phyloP scores from a whole-genome alignment of 2,888 invertebrate species.

The Troides aeacus region DNA sequence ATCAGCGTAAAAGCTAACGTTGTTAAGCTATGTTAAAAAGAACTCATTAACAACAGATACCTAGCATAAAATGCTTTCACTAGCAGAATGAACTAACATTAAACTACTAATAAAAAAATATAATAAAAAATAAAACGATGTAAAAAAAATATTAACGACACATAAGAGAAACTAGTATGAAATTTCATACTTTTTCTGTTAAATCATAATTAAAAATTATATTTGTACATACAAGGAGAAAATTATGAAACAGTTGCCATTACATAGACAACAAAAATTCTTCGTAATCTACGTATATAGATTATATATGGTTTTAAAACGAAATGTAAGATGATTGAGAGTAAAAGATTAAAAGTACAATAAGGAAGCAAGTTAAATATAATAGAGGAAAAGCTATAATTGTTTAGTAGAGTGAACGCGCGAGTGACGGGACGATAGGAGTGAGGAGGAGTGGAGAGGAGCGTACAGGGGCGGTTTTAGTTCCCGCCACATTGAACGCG shows the following conservation, averaged over 20 bases:
- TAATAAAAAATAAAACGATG: background rate
- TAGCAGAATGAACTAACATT: background rate
- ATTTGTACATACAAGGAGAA: too few species aligned
- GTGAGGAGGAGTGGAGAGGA: slow-evolving; percentile 37
- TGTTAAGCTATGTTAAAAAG: background rate
- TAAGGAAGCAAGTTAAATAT: slow-evolving; percentile 28
- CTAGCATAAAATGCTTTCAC: background rate
- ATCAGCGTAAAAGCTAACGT: background rate
- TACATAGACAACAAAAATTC: too few species aligned
- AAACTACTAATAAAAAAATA: background rate
- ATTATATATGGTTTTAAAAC: too few species aligned
- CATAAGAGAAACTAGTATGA: background rate
- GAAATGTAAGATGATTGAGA: background rate
- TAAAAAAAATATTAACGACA: background rate
- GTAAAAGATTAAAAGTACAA: slow-evolving; percentile 7
- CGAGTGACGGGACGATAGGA: slow-evolving; percentile 53
- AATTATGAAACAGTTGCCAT: too few species aligned
- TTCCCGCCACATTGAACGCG: slow-evolving; percentile 73
- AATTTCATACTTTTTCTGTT: too few species aligned
- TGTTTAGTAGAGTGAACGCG: slow-evolving; percentile 53
- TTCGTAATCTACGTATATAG: too few species aligned
- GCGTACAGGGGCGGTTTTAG: slow-evolving; percentile 51
- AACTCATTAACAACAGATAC: background rate
- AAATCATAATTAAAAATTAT: too few species aligned
- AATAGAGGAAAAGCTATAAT: slow-evolving; percentile 51